Conservation (phyloP, 2,888 invertebrate species). For the Leptothorax acervorum region DNA sequence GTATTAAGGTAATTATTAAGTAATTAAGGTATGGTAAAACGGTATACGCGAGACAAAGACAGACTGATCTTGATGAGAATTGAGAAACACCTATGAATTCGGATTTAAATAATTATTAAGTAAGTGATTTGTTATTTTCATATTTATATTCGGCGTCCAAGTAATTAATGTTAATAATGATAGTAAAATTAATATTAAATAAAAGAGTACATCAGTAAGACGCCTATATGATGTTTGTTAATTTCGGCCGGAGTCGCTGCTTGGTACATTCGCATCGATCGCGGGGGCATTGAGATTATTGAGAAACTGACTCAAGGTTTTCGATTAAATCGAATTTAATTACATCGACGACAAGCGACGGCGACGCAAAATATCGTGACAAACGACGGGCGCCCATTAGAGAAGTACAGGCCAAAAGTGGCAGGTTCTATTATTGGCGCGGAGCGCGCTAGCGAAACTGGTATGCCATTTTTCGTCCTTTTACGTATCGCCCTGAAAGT, state of each 20-base stretch:
- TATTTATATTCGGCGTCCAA: neutral
- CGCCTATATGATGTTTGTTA: neutral
- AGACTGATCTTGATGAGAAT: too few relatives aligned
- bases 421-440: conserved; percentile 78
- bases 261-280: conserved; percentile 10
- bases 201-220: conserved; percentile 12
- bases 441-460: conserved; percentile 67
- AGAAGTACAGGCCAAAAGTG: conserved; percentile 76
- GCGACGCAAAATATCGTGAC: conserved; percentile 57
- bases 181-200: neutral
- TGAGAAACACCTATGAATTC: too few relatives aligned
- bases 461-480: conserved; percentile 76
- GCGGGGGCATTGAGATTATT: conserved; percentile 47
- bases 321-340: conserved; percentile 67
- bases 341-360: conserved; percentile 10
- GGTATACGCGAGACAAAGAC: too few relatives aligned
- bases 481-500: conserved; percentile 69
- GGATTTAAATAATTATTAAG: neutral
- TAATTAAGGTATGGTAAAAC: too few relatives aligned
- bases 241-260: neutral
- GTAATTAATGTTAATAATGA: conserved; percentile 1
- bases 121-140: neutral
- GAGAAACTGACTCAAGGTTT: conserved; percentile 64
- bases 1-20: too few relatives aligned
- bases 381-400: conserved; percentile 62